Base-by-base conservation (phyloP, 2,888 invertebrate genomes). In the Fragum whitleyi region DNA sequence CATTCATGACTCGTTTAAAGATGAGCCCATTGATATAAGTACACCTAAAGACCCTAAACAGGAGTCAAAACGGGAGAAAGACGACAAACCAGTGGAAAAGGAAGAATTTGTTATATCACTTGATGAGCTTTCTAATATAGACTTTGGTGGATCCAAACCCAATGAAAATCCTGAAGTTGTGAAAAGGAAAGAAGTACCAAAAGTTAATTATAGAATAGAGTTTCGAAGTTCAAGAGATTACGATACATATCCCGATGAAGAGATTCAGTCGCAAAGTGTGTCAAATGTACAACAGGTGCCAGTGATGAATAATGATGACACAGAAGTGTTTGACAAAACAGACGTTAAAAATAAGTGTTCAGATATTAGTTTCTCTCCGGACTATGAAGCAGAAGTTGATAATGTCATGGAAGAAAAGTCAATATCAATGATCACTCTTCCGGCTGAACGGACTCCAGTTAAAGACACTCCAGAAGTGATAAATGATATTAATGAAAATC, bases 101-200 rank as follows among this genome's bases (percentile, higher is more conserved):
- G 91, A 91, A 72, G 90, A 90, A 73, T 91, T 92, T 88, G 87
- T 92, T n/a, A 80, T 92, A 36, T 88, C 91, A 19, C 79, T 85
- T n/a, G 90, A 90, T 70, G 91, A 92, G 62, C 83, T 91, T 29
- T 82, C 85, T 62, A 87, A 83, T 73, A 76, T 88, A n/a, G 86
- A 88, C 65, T 88, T 87, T 55, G 81, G 85, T 73, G 79, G 70
- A 42, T 19, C 75, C 11, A 71, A 73, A 21, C 85, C 86, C 51
- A 79, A 79, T 11, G 79, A 85, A 23, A 14, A 1, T 2, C 39
- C 19, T 59, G 73, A 81, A 59, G 80, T 81, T 53, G 69, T 70
- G 53, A 61, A 51, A 14, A 47, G 67, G 51, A 68, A 36, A 57
- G 82, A 80, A 16, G 73, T 57, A 14, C 80, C 79, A 19, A 82